phyloP scores from a whole-genome alignment of 2,797 vertebrate genomes.

The Coreius guichenoti region DNA sequence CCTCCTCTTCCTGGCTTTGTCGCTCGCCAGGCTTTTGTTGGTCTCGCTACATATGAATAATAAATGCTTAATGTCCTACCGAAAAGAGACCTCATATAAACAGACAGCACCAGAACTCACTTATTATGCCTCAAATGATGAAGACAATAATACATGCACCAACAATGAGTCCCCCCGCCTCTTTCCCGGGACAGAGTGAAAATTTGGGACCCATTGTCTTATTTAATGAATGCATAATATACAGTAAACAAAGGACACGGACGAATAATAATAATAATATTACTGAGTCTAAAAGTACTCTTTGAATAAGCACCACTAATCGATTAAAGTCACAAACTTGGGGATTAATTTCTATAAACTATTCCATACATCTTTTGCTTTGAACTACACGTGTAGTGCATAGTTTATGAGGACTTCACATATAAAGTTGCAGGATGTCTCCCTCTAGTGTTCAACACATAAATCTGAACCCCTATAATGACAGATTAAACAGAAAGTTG shows the following conservation, averaged over 20 bases:
- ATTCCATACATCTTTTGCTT: background rate
- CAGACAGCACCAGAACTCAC: background rate
- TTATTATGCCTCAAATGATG: background rate
- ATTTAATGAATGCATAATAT: constrained; percentile 64
- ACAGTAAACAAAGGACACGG: background rate
- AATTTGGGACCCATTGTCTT: constrained; percentile 60
- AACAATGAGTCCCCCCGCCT: background rate
- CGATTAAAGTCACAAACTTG: background rate
- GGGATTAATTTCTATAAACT: background rate
- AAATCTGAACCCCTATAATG: background rate
- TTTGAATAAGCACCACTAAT: background rate
- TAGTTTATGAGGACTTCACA: background rate
- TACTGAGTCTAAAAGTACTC: background rate
- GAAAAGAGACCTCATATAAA: background rate
- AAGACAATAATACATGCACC: background rate
- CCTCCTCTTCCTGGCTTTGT: constrained; percentile 72
- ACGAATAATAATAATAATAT: background rate
- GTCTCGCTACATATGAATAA: constrained; percentile 51
- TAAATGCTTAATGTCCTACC: background rate
- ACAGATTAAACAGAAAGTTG: background rate
- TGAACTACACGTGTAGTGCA: constrained; percentile 4
- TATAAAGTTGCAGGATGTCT: background rate
- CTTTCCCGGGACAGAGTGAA: constrained; percentile 56
- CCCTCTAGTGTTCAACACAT: constrained; percentile 39
- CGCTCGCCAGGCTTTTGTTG: constrained; percentile 72